phyloP scores from a whole-genome alignment of 2,113 vertebrate genomes.

The Rana temporaria region DNA sequence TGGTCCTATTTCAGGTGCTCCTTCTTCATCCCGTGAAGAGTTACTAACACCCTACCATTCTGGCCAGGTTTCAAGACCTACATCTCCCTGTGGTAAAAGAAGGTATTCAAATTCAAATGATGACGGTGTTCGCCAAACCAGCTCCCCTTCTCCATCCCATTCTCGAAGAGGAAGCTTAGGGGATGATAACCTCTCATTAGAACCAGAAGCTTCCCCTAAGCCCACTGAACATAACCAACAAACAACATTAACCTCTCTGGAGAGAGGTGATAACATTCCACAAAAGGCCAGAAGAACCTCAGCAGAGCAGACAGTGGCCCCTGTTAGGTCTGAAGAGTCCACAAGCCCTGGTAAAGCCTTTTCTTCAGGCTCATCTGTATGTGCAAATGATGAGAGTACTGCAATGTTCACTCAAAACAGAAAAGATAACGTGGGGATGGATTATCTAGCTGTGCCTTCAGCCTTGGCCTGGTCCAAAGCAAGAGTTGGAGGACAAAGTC shows the following conservation, averaged over 20 bases:
- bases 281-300: slow-evolving; percentile 91
- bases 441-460: slow-evolving; percentile 90
- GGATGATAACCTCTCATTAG: slow-evolving; percentile 75
- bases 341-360: slow-evolving; percentile 65
- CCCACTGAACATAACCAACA: slow-evolving; percentile 59
- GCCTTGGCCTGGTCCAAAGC: slow-evolving; percentile 88
- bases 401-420: slow-evolving; percentile 70
- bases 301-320: slow-evolving; percentile 76
- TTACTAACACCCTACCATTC: slow-evolving; percentile 68
- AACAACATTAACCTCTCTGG: slow-evolving; percentile 58
- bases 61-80: slow-evolving; percentile 76
- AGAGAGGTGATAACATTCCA: slow-evolving; percentile 81
- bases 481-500: slow-evolving; percentile 86
- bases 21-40: slow-evolving; percentile 65
- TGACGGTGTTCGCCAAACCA: slow-evolving; percentile 58
- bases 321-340: slow-evolving; percentile 66
- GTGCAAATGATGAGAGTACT: slow-evolving; percentile 59
- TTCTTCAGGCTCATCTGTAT: slow-evolving; percentile 35
- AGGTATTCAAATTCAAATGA: slow-evolving; percentile 73
- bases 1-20: slow-evolving; percentile 61
- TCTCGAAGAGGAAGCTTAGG: slow-evolving; percentile 86
- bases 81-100: slow-evolving; percentile 87
- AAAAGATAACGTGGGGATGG: slow-evolving; percentile 82
- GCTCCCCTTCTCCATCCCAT: slow-evolving; percentile 75
- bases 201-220: slow-evolving; percentile 64